Evolutionary conservation across 2,113 vertebrate genomes (phyloP).

Genomic region (Myiozetetes cayanensis): DNA sequence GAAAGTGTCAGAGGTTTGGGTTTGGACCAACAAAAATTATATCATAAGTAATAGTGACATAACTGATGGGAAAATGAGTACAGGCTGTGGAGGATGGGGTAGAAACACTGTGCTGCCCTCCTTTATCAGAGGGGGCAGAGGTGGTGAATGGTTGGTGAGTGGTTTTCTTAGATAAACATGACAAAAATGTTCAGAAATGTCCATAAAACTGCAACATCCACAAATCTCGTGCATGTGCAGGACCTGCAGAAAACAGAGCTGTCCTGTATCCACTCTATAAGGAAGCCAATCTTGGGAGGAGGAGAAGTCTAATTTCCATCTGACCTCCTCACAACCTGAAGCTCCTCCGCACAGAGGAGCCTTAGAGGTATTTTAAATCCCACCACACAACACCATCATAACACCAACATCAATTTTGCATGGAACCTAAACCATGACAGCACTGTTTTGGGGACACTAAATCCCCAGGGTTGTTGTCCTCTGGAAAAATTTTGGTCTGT

Average conservation of each 20-base stretch:
- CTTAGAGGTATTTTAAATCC: not conserved
- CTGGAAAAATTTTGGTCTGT: not conserved
- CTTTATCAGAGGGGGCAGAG: not conserved
- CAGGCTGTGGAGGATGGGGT: not conserved
- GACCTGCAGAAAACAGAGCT: not conserved
- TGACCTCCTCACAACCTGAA: not conserved
- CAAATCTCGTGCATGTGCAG: not conserved
- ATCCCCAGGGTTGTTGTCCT: not conserved
- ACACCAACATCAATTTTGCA: not conserved
- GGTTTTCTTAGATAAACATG: not conserved
- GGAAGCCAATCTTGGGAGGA: not conserved
- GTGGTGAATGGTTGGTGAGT: not conserved
- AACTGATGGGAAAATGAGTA: not conserved
- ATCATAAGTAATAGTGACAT: not conserved
- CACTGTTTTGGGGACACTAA: not conserved
- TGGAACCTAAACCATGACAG: not conserved
- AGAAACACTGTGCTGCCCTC: not conserved
- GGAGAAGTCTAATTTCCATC: not conserved
- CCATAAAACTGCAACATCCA: not conserved
- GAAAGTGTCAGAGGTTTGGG: not conserved
- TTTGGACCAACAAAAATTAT: not conserved
- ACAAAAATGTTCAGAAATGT: not conserved
- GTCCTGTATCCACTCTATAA: not conserved
- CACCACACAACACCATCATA: not conserved
- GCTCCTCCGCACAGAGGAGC: not conserved